A percentile compares a stretch with the other conserved stretches of the same genome.
Conservation (phyloP, 2,888 invertebrate species). For the Eupsilia transversa region DNA sequence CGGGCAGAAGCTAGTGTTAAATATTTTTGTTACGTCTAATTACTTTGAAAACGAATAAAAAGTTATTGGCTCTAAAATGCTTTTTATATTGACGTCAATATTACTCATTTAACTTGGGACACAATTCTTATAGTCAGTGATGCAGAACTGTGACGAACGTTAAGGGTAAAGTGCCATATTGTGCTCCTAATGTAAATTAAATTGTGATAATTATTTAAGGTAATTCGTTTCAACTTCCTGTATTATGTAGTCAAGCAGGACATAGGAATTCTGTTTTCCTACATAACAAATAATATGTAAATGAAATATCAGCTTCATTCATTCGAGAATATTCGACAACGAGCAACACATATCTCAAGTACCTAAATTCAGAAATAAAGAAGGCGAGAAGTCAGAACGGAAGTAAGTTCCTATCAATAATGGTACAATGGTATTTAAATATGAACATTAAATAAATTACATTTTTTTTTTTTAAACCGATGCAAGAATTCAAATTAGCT, state of each 20-base stretch:
- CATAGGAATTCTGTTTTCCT: neutral
- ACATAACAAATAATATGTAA: neutral
- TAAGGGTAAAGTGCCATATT: slow-evolving; percentile 38
- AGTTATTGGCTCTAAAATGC: neutral
- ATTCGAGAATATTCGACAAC: slow-evolving; percentile 2
- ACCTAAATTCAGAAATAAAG: neutral
- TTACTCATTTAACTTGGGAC: slow-evolving; percentile 42
- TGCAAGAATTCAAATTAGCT: neutral
- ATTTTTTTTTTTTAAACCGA: neutral
- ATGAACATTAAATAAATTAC: neutral
- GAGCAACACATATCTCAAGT: neutral
- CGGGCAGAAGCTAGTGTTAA: no score
- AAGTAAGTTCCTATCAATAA: no score
- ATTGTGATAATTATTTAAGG: slow-evolving; percentile 9
- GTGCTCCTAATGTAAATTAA: slow-evolving; percentile 28
- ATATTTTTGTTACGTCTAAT: neutral
- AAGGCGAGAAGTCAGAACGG: neutral
- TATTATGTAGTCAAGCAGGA: neutral
- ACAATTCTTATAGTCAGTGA: slow-evolving; percentile 46
- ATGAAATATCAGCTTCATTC: neutral
- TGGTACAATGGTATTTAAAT: neutral
- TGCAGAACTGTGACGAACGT: slow-evolving; percentile 39
- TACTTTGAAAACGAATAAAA: neutral
- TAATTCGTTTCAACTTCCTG: slow-evolving; percentile 5
- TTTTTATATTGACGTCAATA: slow-evolving; percentile 9